Evolutionary conservation across 2,888 invertebrate species (phyloP), one percentile per base, ranked within the genome.

Genomic region (Imbricaverruca yamaguchii): DNA sequence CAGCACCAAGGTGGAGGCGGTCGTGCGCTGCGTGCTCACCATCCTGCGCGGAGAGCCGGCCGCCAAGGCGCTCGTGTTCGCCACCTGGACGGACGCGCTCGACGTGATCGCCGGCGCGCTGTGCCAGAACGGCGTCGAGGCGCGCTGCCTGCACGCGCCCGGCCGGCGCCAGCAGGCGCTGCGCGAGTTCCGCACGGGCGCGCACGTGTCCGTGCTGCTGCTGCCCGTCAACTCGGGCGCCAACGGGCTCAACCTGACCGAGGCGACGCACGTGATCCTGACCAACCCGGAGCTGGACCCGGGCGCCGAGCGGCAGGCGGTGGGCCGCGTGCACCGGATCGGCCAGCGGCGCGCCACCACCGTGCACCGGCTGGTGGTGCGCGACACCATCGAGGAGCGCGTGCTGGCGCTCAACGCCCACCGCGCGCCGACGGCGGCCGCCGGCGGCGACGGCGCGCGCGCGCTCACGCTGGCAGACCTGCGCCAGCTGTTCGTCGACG

Each of bases 261-360:
- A 94, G 87, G 94, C 94, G 0, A 92, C 92, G 0, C 93, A 94
- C 87, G 91, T 94, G 0, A 89, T 94, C 80, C 88, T 94, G 53
- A 90, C 92, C 0, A 94, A 94, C 85, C 94, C 93, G 0, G 89
- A 92, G 69, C 87, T 93, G 25, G 92, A 93, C 87, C 90, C 91
- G 4, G 91, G 91, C 0, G 91, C 92, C 85, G 93, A 93, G 85
- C 87, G 91, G 21, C 94, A 94, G 87, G 94, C 94, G 1, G 90
- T 94, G 82, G 93, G 93, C 0, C 88, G 94, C 82, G 90, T 94
- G 21, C 92, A 93, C 88, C 89, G 94, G 67, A 93, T 94, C 84
- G 94, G 94, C 0, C 94, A 94, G 87, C 92, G 90, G 0, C 91
- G 89, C 91, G 88, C 90, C 67, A 93, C 93, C 0, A 89, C 89